phyloP scores from a whole-genome alignment of 2,113 vertebrate species.

The Elephas maximus region DNA sequence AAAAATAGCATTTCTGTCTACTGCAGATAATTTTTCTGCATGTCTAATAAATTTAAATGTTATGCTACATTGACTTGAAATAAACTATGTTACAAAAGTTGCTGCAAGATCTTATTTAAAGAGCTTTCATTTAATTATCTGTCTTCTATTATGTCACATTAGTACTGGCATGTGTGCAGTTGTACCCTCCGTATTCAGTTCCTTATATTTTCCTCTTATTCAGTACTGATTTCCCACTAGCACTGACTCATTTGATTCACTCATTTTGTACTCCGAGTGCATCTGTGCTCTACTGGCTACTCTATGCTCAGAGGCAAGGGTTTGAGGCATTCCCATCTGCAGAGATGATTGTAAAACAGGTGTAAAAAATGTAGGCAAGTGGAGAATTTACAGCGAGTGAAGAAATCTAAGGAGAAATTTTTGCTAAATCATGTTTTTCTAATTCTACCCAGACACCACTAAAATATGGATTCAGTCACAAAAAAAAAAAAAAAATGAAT shows the following conservation, averaged over 20 bases:
- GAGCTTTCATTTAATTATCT: slow-evolving; percentile 76
- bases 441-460: not conserved
- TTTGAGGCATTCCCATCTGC: slow-evolving; percentile 69
- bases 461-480: not conserved
- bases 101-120: slow-evolving; percentile 21
- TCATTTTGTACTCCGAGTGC: slow-evolving; percentile 77
- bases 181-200: slow-evolving; percentile 70
- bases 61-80: slow-evolving; percentile 81
- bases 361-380: slow-evolving; percentile 75
- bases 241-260: slow-evolving; percentile 52
- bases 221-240: slow-evolving; percentile 77
- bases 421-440: slow-evolving; percentile 63
- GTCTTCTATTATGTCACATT: slow-evolving; percentile 68
- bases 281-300: slow-evolving; percentile 77
- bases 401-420: slow-evolving; percentile 74
- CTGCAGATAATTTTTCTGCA: slow-evolving; percentile 72
- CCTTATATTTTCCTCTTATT: slow-evolving; percentile 67
- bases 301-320: slow-evolving; percentile 55
- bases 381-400: not conserved
- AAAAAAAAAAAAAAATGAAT: not conserved
- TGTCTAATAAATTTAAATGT: slow-evolving; percentile 81
- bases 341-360: slow-evolving; percentile 74
- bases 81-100: slow-evolving; percentile 46
- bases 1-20: slow-evolving; percentile 79
- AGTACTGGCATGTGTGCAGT: slow-evolving; percentile 74